Evolutionary conservation across 2,888 invertebrate genomes (phyloP), one percentile per base, ranked within the genome.

Genomic region (Oasisia sp.): DNA sequence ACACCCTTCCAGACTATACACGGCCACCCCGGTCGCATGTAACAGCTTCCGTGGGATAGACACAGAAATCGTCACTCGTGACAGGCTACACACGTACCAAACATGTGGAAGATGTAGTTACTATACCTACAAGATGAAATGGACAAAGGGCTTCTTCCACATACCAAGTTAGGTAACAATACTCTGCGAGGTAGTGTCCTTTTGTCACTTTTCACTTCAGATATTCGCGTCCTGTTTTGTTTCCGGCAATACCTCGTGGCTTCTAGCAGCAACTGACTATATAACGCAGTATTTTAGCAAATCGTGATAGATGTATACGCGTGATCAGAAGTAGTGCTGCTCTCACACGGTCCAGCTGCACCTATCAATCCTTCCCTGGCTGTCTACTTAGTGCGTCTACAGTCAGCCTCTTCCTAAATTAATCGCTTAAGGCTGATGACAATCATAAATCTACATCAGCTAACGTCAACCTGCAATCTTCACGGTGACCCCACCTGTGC

Each of bases 381-480:
- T 74, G 19, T 5, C n/a, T n/a, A 74, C 74, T 74, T 74, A 74
- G 74, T n/a, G 74, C 27, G 74, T n/a, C 74, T 74, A n/a, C 19
- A 27, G 74, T n/a, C n/a, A 19, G 3, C 27, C 74, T 74, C 74
- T 74, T 8, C 7, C 56, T 74, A 74, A 74, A 19, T 74, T 14
- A 74, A 74, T 74, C 74, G 74, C 74, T 7, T 74, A 74, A 74
- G 27, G 74, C 74, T 74, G 74, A 74, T 74, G 74, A 74, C n/a
- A 19, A 27, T 74, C 74, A 74, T 74, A 74, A 74, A 74, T 74
- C 74, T 74, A 74, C n/a, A 74, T 74, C 19, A 74, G 19, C 74
- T 74, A 27, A 74, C 74, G 74, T 74, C 74, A 74, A 74, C n/a
- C 74, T 74, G n/a, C 74, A 74, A 74, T 74, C 50, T 50, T 50